Percentiles rank a stretch among this genome's conserved stretches.
Conservation (phyloP, 2,113 vertebrate species). For the Anthoscopus minutus region DNA sequence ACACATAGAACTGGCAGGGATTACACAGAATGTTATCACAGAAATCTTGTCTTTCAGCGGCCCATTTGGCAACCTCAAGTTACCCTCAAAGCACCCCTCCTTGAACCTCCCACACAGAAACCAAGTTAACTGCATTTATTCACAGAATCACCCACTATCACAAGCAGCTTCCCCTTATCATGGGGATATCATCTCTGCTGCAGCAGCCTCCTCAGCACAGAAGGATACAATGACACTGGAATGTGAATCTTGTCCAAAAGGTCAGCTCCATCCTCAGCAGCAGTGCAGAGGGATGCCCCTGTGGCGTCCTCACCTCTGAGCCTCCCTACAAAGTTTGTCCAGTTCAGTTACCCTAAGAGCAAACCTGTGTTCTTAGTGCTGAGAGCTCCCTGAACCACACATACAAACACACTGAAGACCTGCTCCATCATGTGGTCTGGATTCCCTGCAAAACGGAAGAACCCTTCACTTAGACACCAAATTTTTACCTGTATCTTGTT, state of each 20-base stretch:
- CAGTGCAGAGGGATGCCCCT: neutral
- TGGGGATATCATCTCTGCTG: neutral
- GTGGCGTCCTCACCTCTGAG: neutral
- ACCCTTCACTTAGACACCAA: neutral
- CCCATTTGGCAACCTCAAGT: neutral
- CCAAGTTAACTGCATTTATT: neutral
- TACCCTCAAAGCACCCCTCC: neutral
- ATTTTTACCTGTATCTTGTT: neutral
- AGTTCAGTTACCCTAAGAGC: neutral
- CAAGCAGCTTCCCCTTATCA: neutral
- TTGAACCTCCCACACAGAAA: neutral
- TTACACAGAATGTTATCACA: neutral
- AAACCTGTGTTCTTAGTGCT: neutral
- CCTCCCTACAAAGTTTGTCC: neutral
- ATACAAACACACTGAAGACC: neutral
- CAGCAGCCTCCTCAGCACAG: neutral
- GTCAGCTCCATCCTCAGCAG: neutral
- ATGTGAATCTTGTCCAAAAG: neutral
- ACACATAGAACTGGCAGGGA: neutral
- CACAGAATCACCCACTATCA: neutral
- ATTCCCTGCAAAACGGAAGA: neutral
- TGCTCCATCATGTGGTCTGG: neutral
- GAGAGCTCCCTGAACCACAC: neutral
- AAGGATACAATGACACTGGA: neutral
- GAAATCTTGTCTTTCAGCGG: neutral